Evolutionary conservation across 2,888 invertebrate genomes (phyloP).

Genomic region (Agrenia bidenticulata): DNA sequence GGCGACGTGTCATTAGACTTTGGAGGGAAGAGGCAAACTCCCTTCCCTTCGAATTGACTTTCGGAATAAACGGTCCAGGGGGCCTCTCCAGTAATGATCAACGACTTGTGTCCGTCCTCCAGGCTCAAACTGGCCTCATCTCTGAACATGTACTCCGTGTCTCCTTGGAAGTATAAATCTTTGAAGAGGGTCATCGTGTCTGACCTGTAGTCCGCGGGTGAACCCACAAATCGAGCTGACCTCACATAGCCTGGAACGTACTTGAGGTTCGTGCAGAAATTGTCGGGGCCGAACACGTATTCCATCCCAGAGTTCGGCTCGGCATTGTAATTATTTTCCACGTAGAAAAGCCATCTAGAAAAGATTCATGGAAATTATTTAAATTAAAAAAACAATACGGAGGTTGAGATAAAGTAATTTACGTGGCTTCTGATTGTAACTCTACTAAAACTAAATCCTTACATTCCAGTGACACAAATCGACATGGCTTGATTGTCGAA

Average conservation of each 20-base stretch:
- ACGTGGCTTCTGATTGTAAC: no score
- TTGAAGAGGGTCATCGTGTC: conserved; percentile 42
- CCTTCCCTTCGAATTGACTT: conserved; percentile 35
- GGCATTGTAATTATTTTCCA: conserved; percentile 27
- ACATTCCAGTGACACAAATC: conserved; percentile 43
- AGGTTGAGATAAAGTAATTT: not conserved
- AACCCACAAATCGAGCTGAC: conserved; percentile 39
- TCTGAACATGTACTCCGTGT: conserved; percentile 36
- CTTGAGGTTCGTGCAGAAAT: conserved; percentile 37
- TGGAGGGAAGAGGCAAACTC: conserved; percentile 39
- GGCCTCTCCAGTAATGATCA: conserved; percentile 35
- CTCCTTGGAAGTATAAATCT: conserved; percentile 44
- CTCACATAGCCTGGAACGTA: conserved; percentile 26
- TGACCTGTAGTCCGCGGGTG: conserved; percentile 30
- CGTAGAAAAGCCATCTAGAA: conserved; percentile 36
- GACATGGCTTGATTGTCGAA: conserved; percentile 32
- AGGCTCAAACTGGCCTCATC: conserved; percentile 24
- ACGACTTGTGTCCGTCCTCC: conserved; percentile 21
- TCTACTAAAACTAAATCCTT: conserved; percentile 22
- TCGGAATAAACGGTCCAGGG: conserved; percentile 45
- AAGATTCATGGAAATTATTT: not conserved
- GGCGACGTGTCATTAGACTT: conserved; percentile 26
- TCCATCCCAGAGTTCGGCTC: conserved; percentile 35
- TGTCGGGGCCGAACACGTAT: conserved; percentile 40
- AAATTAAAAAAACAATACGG: not conserved